Percentiles rank a stretch among this genome's conserved stretches.
Evolutionary conservation across 2,797 vertebrate species (phyloP).

Genomic region (Telmatherina bonti): DNA sequence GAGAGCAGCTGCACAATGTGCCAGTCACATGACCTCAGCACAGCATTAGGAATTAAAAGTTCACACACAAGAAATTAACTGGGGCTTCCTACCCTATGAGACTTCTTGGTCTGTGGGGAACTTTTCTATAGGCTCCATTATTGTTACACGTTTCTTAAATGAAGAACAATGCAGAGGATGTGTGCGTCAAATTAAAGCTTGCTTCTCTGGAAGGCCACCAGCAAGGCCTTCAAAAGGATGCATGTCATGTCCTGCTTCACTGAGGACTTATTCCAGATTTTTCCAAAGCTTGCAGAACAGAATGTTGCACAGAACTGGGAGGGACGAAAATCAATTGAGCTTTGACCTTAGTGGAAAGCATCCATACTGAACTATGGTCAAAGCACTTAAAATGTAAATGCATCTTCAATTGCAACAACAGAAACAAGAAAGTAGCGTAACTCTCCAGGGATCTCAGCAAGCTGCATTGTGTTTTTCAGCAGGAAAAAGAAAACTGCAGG

Average conservation of each 20-base stretch:
- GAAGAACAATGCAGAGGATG: constrained; percentile 16
- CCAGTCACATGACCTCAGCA: constrained; percentile 53
- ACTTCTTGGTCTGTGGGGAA: background rate
- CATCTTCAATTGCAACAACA: constrained; percentile 52
- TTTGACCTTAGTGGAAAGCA: constrained; percentile 43
- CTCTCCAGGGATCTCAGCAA: constrained; percentile 40
- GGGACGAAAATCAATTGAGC: constrained; percentile 59
- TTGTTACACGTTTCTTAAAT: constrained; percentile 4
- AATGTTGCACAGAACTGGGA: constrained; percentile 48
- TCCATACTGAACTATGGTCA: constrained; percentile 59
- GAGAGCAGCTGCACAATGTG: constrained; percentile 59
- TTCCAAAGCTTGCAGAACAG: constrained; percentile 54
- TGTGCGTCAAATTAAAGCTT: background rate
- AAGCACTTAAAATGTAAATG: constrained; percentile 76
- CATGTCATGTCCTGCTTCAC: constrained; percentile 35
- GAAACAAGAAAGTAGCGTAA: constrained; percentile 27
- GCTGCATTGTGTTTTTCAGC: constrained; percentile 34
- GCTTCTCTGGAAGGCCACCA: constrained; percentile 8
- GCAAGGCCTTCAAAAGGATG: constrained; percentile 21
- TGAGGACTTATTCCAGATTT: constrained; percentile 45
- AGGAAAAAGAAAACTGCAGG: constrained; percentile 31
- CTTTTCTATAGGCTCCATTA: constrained; percentile 25
- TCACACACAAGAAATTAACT: constrained; percentile 29
- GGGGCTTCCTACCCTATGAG: constrained; percentile 18
- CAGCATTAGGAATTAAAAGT: constrained; percentile 44